A percentile compares a stretch with the other conserved stretches of the same genome.
Evolutionary conservation across 2,888 invertebrate species (phyloP).

Genomic region (Pyrrhosoma nymphula): DNA sequence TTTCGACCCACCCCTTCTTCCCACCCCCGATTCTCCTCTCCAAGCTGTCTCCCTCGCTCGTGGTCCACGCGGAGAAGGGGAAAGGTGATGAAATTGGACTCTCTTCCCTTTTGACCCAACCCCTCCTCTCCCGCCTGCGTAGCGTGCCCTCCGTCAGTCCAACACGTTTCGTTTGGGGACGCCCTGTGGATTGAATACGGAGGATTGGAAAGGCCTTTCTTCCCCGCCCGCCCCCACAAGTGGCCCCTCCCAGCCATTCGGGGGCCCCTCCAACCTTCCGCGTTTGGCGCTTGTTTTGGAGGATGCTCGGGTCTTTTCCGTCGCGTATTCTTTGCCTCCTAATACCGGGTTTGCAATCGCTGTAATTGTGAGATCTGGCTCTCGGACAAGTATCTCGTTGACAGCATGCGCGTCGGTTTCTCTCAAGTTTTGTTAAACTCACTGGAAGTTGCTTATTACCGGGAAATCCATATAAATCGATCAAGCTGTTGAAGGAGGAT

Average conservation of each 20-base stretch:
- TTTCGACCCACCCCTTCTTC: background rate
- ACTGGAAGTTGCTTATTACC: no score
- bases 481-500: no score
- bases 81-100: constrained; percentile 52
- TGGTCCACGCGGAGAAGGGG: background rate
- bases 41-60: background rate
- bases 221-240: background rate
- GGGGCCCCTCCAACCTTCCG: no score
- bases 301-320: background rate
- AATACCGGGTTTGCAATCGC: no score
- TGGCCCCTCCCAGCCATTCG: background rate
- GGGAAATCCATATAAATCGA: no score
- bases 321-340: no score
- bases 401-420: no score
- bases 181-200: background rate
- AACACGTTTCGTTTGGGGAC: background rate
- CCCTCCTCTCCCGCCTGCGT: background rate
- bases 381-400: no score
- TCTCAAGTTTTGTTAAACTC: no score
- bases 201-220: background rate
- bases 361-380: no score
- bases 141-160: background rate
- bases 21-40: background rate
- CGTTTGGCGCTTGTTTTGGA: background rate
- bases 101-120: background rate